These are phyloP conservation scores for Enteromius anoplus DNA, from an alignment of 2,797 vertebrate genomes.

Conservation along the genomic window DNA sequence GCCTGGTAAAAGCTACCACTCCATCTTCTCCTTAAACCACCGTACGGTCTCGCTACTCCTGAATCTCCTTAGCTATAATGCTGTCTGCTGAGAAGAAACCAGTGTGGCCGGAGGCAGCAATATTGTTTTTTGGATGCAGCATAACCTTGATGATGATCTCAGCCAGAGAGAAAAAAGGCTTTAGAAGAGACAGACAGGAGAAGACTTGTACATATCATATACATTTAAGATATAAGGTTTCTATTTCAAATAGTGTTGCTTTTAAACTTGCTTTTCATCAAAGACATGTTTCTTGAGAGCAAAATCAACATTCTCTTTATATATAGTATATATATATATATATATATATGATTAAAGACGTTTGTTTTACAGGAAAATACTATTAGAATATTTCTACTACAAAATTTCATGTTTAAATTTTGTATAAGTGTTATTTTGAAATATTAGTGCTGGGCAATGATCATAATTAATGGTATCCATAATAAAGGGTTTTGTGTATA, in stretches of 20 bases:
- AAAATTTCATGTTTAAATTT: background rate
- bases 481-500: no score
- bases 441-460: no score
- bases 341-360: background rate
- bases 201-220: background rate
- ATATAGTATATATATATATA: no score
- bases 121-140: constrained; percentile 38
- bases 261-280: background rate
- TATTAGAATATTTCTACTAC: background rate
- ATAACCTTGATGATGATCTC: constrained; percentile 38
- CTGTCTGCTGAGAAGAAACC: constrained; percentile 26
- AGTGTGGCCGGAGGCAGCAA: constrained; percentile 43
- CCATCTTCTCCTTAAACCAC: constrained; percentile 32
- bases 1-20: constrained; percentile 39
- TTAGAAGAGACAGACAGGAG: background rate
- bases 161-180: constrained; percentile 41
- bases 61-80: constrained; percentile 17
- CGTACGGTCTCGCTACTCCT: background rate
- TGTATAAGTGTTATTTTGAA: no score
- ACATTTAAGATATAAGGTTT: background rate
- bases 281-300: background rate
- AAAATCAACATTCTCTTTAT: background rate
- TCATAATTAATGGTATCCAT: no score
- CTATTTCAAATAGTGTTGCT: background rate
- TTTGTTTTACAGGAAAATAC: background rate